These are phyloP conservation scores for Atta texana DNA, from an alignment of 1,140 invertebrate species.

Conservation along the genomic window DNA sequence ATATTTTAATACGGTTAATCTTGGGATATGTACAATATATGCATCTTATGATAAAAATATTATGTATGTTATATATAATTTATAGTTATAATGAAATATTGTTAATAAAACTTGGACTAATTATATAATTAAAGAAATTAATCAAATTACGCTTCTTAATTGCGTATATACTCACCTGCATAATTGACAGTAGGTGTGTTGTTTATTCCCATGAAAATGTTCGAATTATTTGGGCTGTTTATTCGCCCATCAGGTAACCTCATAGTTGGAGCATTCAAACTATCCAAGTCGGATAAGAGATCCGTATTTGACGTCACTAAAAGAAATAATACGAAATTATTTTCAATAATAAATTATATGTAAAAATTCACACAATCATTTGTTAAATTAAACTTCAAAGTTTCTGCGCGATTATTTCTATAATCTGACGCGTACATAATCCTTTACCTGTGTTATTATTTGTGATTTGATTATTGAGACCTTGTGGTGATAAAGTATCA, in stretches of 20 bases:
- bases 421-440: neutral
- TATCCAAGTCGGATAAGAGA: conserved; percentile 87
- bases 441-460: conserved; percentile 79
- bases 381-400: neutral
- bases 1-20: conserved; percentile 3
- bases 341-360: neutral
- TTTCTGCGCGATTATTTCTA: conserved; percentile 14
- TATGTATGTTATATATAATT: conserved; percentile 4
- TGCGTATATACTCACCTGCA: conserved; percentile 77
- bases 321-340: conserved; percentile 46
- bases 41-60: neutral
- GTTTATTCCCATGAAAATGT: conserved; percentile 77
- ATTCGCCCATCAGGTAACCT: conserved; percentile 72
- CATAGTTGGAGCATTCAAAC: conserved; percentile 81
- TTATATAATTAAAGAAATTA: neutral
- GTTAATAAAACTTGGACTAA: conserved; percentile 14
- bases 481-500: conserved; percentile 76
- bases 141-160: neutral
- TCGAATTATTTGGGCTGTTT: conserved; percentile 81
- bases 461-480: conserved; percentile 72
- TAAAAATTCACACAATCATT: neutral
- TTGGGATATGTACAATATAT: neutral
- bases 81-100: conserved; percentile 32
- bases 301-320: conserved; percentile 84
- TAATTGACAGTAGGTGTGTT: conserved; percentile 65